These are phyloP conservation scores for Opisthocomus hoazin DNA, from an alignment of 2,113 vertebrate species.

Conservation along the genomic window DNA sequence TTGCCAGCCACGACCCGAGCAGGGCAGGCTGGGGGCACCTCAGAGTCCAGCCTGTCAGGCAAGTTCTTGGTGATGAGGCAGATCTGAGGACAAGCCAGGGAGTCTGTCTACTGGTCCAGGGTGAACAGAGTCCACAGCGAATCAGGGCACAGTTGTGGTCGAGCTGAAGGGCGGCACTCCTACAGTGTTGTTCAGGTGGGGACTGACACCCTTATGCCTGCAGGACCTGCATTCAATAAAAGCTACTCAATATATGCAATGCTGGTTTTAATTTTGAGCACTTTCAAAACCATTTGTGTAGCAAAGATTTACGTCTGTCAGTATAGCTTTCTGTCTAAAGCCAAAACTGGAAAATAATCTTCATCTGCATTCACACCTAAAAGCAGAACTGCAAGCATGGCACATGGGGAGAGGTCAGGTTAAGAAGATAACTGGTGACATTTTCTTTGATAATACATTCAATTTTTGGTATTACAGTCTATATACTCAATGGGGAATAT, in stretches of 20 bases:
- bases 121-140: background rate
- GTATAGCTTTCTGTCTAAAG: background rate
- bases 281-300: background rate
- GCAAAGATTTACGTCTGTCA: background rate
- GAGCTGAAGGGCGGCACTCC: background rate
- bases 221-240: background rate
- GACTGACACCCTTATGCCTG: background rate
- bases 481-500: background rate
- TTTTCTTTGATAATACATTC: background rate
- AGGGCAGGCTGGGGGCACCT: background rate
- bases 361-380: background rate
- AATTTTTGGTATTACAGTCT: background rate
- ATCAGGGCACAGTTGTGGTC: background rate
- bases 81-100: background rate
- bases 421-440: background rate
- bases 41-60: background rate
- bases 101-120: background rate
- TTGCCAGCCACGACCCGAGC: accelerated
- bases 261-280: background rate
- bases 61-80: background rate
- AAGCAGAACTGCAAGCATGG: background rate
- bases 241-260: background rate
- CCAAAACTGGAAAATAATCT: background rate
- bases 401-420: background rate
- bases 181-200: accelerated